Evolutionary conservation across 92 coral and sea anemone genomes (phyloP).

Genomic region (Diadumene lineata): DNA sequence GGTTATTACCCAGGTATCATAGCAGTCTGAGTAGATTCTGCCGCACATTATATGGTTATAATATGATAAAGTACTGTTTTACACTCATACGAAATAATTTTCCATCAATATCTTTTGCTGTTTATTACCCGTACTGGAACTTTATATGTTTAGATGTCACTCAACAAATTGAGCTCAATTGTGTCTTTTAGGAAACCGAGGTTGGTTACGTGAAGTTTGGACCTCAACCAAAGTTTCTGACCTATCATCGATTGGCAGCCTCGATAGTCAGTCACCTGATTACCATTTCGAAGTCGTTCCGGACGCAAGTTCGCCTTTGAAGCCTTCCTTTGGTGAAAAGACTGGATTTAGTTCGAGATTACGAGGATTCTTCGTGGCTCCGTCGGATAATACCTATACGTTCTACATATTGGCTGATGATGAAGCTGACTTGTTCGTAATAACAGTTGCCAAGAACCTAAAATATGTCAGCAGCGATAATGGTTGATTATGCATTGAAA

Average conservation of each 20-base stretch:
- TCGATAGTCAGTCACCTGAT: constrained; percentile 50
- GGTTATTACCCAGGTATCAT: constrained; percentile 48
- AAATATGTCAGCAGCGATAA: too few relatives aligned
- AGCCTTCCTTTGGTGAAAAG: constrained; percentile 61
- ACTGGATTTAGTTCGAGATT: constrained; percentile 64
- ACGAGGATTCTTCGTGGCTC: constrained; percentile 82
- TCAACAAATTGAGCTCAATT: too few relatives aligned
- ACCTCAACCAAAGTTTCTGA: constrained; percentile 46
- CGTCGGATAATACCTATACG: constrained; percentile 76
- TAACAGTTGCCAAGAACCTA: too few relatives aligned
- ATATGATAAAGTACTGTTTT: too few relatives aligned
- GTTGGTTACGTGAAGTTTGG: constrained; percentile 79
- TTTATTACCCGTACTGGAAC: too few relatives aligned
- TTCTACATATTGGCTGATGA: constrained; percentile 73
- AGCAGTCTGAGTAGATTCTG: too few relatives aligned
- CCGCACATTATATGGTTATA: too few relatives aligned
- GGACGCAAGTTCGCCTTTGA: constrained; percentile 55
- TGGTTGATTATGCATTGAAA: too few relatives aligned
- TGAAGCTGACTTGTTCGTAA: constrained; percentile 65
- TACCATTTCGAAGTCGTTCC: constrained; percentile 58
- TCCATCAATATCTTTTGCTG: too few relatives aligned
- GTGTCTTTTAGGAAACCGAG: constrained; percentile 78
- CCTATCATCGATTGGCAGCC: constrained; percentile 56
- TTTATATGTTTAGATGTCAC: not conserved
- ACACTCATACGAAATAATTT: too few relatives aligned